Conservation (phyloP, 2,113 vertebrate genomes). For the Eupsittula cactorum region DNA sequence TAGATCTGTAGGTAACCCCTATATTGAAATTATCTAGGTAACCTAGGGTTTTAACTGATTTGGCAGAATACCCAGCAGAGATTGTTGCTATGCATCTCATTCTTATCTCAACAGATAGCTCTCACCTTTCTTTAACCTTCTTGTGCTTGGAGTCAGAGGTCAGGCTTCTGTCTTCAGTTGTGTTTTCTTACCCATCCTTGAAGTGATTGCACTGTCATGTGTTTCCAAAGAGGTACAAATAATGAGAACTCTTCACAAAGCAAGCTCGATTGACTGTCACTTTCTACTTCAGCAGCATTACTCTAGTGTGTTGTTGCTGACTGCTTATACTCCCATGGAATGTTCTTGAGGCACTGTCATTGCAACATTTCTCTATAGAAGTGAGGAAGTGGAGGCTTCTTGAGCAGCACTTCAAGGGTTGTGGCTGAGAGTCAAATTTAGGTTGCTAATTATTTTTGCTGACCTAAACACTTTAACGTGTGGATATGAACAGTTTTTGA, state of each 20-base stretch:
- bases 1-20: neutral
- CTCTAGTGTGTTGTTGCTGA: neutral
- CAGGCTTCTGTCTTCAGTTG: neutral
- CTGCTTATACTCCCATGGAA: neutral
- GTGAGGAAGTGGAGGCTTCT: neutral
- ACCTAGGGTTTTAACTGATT: neutral
- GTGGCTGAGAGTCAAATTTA: neutral
- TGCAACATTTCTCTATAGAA: rapidly evolving
- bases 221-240: neutral
- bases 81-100: neutral
- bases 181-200: neutral
- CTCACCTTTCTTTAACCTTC: neutral
- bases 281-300: neutral
- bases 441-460: neutral
- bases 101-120: neutral
- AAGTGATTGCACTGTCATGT: rapidly evolving
- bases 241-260: neutral
- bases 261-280: neutral
- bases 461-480: neutral
- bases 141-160: neutral
- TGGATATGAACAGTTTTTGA: rapidly evolving
- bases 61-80: neutral
- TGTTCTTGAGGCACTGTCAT: neutral
- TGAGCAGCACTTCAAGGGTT: neutral
- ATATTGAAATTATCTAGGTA: neutral